These are phyloP conservation scores for Pterostichus madidus DNA, from an alignment of 2,888 invertebrate genomes.

Conservation along the genomic window DNA sequence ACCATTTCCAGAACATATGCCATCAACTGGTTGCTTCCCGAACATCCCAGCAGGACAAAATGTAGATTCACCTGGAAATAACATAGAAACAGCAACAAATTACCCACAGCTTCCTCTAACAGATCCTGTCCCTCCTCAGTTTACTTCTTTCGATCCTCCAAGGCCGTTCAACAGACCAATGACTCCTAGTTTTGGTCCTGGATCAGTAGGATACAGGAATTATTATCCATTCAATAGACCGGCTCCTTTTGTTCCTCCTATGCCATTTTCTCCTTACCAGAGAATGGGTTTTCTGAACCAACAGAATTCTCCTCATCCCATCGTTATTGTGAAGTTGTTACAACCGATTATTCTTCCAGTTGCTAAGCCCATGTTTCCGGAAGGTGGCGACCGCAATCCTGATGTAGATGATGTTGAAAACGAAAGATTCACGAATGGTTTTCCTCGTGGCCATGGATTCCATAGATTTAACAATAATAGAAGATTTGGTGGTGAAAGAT, in stretches of 20 bases:
- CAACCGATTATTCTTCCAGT: constrained; percentile 55
- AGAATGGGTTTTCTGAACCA: constrained; percentile 7
- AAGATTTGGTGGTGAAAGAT: constrained; percentile 6
- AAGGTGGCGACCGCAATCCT: constrained; percentile 3
- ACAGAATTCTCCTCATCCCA: background rate
- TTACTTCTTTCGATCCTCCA: background rate
- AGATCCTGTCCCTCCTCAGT: constrained; percentile 31
- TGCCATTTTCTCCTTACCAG: constrained; percentile 21
- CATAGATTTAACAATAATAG: background rate
- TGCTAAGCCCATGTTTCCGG: constrained; percentile 27
- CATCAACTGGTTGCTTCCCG: constrained; percentile 6
- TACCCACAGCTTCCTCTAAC: background rate
- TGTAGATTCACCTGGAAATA: background rate
- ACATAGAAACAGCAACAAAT: background rate
- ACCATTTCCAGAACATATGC: constrained; percentile 21
- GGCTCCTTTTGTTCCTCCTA: background rate
- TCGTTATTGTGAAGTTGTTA: constrained; percentile 33
- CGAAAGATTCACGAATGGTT: constrained; percentile 14
- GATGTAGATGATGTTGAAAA: constrained; percentile 8
- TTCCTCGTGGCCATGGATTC: background rate
- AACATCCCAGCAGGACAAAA: constrained; percentile 4
- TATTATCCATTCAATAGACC: constrained; percentile 12
- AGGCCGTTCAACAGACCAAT: background rate
- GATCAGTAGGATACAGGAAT: background rate
- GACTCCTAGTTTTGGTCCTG: constrained; percentile 7